Evolutionary conservation across 2,797 vertebrate genomes (phyloP).

Genomic region (Pseudocheirus occidentalis): DNA sequence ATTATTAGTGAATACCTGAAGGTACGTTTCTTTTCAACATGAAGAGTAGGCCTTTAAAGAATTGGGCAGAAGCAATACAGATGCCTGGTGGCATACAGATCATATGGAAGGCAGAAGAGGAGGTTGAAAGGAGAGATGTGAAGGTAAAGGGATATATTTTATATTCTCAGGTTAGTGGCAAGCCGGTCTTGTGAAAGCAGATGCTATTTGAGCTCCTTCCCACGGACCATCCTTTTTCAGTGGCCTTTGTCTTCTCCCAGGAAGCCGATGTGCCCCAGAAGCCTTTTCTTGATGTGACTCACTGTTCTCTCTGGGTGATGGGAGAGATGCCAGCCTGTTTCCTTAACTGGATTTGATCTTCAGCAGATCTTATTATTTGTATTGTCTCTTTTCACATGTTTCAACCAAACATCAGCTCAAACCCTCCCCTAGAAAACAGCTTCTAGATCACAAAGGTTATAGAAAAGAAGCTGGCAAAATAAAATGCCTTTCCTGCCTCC

Average conservation of each 20-base stretch:
- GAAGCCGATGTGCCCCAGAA: background rate
- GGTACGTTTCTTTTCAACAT: background rate
- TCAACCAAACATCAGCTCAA: background rate
- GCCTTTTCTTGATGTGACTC: background rate
- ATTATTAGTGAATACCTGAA: background rate
- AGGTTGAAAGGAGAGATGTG: background rate
- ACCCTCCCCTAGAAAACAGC: background rate
- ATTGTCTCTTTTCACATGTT: background rate
- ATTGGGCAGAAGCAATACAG: background rate
- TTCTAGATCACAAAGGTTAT: background rate
- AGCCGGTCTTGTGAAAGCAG: background rate
- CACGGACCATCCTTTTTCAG: background rate
- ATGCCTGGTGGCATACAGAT: background rate
- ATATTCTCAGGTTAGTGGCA: background rate
- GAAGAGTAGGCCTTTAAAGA: background rate
- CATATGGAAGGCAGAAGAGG: background rate
- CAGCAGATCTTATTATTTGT: background rate
- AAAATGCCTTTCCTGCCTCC: background rate
- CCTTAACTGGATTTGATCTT: background rate
- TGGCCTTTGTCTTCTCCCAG: background rate
- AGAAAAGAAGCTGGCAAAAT: background rate
- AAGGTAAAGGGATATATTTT: background rate
- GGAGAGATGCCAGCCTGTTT: background rate
- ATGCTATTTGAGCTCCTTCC: background rate
- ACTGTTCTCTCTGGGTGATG: background rate